Evolutionary conservation across 1,140 invertebrate species (phyloP), one percentile per base, ranked within the genome.

Genomic region (Drosophila asahinai): DNA sequence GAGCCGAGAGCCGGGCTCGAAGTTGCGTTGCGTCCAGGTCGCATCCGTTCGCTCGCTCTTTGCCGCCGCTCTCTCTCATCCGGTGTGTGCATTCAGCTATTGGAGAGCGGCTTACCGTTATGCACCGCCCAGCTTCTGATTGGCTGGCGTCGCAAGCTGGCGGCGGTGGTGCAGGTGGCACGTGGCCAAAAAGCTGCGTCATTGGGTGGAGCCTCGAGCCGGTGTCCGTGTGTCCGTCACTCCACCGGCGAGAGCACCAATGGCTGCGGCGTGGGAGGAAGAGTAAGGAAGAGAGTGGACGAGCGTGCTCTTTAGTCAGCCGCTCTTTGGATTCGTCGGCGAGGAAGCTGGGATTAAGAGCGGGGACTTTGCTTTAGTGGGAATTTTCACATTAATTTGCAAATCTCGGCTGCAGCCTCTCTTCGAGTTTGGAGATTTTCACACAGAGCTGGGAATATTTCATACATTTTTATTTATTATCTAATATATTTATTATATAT

Each of bases 201-300:
- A 70, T 70, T 70, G 66, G 59, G 62, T 70, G 62, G 66, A 70
- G 25, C 19, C 47, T 12, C 25, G 19, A 59, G 52, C 33, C 52
- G 30, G 19, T 33, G 45, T 52, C 47, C 60, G n/a, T 17, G 15
- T 33, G 47, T 52, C 47, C 30, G 12, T 62, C 36, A 25, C 47
- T 54, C 62, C 66, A 66, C 66, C 63, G 19, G 12, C 36, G 15
- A 22, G 25, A 19, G 59, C 25, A 47, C 33, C 65, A 47, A 64
- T 51, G 60, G 11, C 30, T 30, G 33, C 19, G 2, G 33, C 52
- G 17, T 55, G 33, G 52, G 33, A 38, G 33, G 52, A 11, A 22
- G 52, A 8, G 52, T 5, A 55, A 15, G 33, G 38, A 47, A 47
- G 40, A 47, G 40, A 17, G 12, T 0, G 2, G 6, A 9, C 12